Base-by-base conservation (phyloP, 2,888 invertebrate species). In the Torymus texanus region DNA sequence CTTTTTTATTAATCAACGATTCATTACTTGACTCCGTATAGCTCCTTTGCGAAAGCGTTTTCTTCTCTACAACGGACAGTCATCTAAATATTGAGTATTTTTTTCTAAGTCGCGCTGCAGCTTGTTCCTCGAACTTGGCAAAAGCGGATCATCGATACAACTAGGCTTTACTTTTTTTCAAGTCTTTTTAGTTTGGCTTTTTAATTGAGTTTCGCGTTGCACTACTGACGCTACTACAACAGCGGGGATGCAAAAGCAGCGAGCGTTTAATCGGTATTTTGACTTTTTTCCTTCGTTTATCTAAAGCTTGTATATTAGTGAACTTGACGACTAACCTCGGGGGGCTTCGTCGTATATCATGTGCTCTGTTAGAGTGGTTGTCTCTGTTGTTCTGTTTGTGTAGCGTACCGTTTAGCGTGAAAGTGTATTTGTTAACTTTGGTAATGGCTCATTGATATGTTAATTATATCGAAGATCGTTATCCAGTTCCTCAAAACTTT, bases 381-480 rank as follows among this genome's bases (percentile, higher is more conserved):
- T 66, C 18, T 29, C 29, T 72, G 51, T 16, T 62, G 73, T 41
- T 10, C 16, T 73, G 16, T 79, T 14, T 79, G 55, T 75, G 61
- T 73, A 14, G 21, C n/a, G 56, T 66, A 24, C 14, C 51, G 13
- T 65, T 72, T 68, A 51, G 18, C 12, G 13, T 62, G 41, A 76
- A 58, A 55, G 50, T 76, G 53, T 68, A 16, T 61, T n/a, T 53
- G 59, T 77, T 62, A 67, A 68, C n/a, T 53, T 81, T 79, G 18
- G 65, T 74, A 65, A 24, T 79, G 18, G 16, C 41, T 74, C 29
- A 51, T 74, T 81, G 81, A 81, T 81, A 81, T 81, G 79, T 77
- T 81, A 77, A 79, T 79, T 79, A 76, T 79, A 76, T 79, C 72
- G 74, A 81, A 76, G 63, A 78, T 75, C 81, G 73, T 76, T 63